phyloP scores from a whole-genome alignment of 2,888 invertebrate species.

The Calameuta pallipes region DNA sequence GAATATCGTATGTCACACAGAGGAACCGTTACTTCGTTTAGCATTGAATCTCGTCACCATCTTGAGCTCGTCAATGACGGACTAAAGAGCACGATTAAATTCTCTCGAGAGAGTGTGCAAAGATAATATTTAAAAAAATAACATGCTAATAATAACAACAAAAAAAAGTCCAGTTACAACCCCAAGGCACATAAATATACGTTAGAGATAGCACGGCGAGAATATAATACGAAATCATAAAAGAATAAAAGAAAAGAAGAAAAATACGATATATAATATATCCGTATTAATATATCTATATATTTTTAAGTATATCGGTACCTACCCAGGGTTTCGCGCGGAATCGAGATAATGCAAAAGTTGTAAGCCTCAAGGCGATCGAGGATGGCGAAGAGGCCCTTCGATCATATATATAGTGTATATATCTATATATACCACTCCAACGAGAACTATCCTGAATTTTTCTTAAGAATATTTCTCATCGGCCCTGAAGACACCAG shows the following conservation, averaged over 20 bases:
- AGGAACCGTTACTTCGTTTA: background rate
- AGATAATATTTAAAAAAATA: background rate
- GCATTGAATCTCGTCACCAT: background rate
- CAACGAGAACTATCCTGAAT: background rate
- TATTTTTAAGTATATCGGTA: background rate
- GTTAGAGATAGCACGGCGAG: background rate
- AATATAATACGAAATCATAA: background rate
- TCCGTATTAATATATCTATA: background rate
- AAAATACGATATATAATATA: background rate
- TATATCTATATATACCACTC: background rate
- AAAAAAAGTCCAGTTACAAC: background rate
- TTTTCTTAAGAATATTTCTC: background rate
- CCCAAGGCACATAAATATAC: background rate
- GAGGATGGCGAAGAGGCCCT: background rate
- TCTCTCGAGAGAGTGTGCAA: background rate
- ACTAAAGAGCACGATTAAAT: background rate
- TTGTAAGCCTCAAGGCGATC: background rate
- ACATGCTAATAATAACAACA: background rate
- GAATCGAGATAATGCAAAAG: background rate
- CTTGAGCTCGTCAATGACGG: background rate
- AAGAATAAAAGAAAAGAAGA: background rate
- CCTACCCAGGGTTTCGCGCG: background rate
- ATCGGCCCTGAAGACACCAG: background rate
- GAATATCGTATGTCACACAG: background rate
- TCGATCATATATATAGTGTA: background rate